Conservation (phyloP, 2,797 vertebrate genomes). For the Neomorphus geoffroyi region DNA sequence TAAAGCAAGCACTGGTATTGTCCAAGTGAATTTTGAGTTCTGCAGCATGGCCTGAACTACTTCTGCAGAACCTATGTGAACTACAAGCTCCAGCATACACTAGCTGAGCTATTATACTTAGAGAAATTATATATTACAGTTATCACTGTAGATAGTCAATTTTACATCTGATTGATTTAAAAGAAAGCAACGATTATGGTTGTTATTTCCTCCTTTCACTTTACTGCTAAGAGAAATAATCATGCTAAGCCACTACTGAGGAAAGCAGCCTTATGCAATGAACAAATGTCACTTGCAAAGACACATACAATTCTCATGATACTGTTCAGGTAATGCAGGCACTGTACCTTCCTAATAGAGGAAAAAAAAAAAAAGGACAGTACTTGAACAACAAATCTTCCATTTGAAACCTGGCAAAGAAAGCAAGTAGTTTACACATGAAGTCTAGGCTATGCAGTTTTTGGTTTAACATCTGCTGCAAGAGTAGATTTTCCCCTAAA, state of each 20-base stretch:
- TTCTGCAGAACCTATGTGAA: not conserved
- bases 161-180: not conserved
- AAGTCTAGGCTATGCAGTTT: not conserved
- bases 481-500: not conserved
- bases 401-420: not conserved
- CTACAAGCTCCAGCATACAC: not conserved
- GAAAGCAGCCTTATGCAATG: not conserved
- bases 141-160: not conserved
- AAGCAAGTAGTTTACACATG: not conserved
- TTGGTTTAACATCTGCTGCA: slow-evolving; percentile 9
- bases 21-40: not conserved
- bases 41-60: not conserved
- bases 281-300: not conserved
- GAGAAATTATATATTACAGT: not conserved
- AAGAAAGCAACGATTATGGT: not conserved
- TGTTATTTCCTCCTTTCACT: not conserved
- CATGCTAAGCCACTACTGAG: not conserved
- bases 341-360: not conserved
- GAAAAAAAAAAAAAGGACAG: rapidly evolving
- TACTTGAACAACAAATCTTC: not conserved
- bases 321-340: not conserved
- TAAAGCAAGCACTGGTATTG: not conserved
- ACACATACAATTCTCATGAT: not conserved
- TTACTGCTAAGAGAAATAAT: not conserved
- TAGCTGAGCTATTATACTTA: not conserved